A percentile compares a stretch with the other conserved stretches of the same genome.
Conservation (phyloP, 2,113 vertebrate species). For the Perognathus longimembris region DNA sequence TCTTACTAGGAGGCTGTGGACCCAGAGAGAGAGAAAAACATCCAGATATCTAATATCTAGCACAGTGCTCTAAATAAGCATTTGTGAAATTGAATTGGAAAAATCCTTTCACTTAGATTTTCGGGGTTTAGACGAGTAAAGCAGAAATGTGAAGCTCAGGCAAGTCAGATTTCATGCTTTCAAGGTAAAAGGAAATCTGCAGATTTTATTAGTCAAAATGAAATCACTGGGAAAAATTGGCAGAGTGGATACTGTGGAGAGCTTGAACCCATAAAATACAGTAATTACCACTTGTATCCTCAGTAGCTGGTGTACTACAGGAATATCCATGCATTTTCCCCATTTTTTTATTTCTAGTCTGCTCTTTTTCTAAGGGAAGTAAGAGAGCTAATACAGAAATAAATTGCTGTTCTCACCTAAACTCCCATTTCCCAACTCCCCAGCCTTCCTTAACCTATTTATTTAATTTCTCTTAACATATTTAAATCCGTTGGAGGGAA, state of each 20-base stretch:
- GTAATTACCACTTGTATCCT: neutral
- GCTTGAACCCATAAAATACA: neutral
- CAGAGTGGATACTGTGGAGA: neutral
- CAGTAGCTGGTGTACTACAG: neutral
- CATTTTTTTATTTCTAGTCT: slow-evolving; percentile 31
- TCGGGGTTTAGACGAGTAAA: neutral
- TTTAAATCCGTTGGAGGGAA: slow-evolving; percentile 75
- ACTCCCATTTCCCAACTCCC: slow-evolving; percentile 50
- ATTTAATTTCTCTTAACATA: slow-evolving; percentile 80
- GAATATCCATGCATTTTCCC: neutral
- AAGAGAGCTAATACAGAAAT: slow-evolving; percentile 64
- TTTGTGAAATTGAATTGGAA: neutral
- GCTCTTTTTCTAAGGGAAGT: neutral
- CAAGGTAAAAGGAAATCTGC: slow-evolving; percentile 15
- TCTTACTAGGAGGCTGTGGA: neutral
- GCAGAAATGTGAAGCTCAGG: neutral
- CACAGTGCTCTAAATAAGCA: neutral
- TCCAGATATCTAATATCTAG: neutral
- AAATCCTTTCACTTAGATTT: slow-evolving; percentile 5
- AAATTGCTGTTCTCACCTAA: slow-evolving; percentile 67
- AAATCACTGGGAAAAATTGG: slow-evolving; percentile 35
- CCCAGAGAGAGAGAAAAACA: neutral
- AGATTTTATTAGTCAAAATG: slow-evolving; percentile 19
- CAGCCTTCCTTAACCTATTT: slow-evolving; percentile 68
- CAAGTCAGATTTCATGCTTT: slow-evolving; percentile 1